These are phyloP conservation scores for Crotalus viridis DNA, from an alignment of 2,113 vertebrate genomes.

Conservation along the genomic window DNA sequence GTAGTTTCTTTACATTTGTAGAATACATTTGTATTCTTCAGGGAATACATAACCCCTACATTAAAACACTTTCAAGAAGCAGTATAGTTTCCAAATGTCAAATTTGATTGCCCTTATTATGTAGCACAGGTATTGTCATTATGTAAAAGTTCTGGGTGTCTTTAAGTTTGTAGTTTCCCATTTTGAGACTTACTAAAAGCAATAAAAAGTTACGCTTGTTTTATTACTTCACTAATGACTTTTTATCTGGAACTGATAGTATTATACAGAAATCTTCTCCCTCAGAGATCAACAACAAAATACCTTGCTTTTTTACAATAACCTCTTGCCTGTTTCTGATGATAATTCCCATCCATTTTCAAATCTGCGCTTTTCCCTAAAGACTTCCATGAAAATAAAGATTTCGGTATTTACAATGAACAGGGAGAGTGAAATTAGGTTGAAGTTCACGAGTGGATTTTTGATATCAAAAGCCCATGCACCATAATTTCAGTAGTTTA, in stretches of 20 bases:
- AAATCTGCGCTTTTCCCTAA: constrained; percentile 26
- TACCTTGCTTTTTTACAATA: constrained; percentile 13
- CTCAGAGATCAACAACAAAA: background rate
- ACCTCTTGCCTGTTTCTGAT: background rate
- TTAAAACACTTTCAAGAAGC: background rate
- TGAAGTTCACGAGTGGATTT: background rate
- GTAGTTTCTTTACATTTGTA: rapidly evolving
- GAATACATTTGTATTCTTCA: rapidly evolving
- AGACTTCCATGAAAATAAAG: background rate
- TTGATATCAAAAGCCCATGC: background rate
- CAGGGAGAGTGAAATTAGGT: background rate
- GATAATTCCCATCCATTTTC: constrained; percentile 27
- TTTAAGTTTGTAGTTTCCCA: background rate
- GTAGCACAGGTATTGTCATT: background rate
- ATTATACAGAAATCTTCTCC: background rate
- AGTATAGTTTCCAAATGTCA: background rate
- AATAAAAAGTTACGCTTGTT: constrained; percentile 32
- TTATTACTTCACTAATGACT: background rate
- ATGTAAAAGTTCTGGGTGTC: background rate
- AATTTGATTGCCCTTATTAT: rapidly evolving
- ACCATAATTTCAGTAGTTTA: background rate
- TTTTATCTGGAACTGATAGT: rapidly evolving
- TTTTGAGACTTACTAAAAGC: constrained; percentile 28
- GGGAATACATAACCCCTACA: background rate
- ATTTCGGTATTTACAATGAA: constrained; percentile 8